A percentile compares a stretch with the other conserved stretches of the same genome.
phyloP scores from a whole-genome alignment of 1,140 invertebrate species.

The Drosophila repleta region DNA sequence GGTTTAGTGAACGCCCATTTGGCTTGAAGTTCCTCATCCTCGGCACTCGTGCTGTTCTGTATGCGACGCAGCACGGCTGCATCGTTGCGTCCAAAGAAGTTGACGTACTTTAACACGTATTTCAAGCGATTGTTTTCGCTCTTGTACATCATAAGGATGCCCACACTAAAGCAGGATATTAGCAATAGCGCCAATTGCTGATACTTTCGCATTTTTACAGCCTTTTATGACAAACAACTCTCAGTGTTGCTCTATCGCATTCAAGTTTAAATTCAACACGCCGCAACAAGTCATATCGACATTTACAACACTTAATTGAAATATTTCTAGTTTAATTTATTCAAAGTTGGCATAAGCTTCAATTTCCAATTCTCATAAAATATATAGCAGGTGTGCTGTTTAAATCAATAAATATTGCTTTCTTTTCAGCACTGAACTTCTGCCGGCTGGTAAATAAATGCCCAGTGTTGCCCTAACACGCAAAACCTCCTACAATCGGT shows the following conservation, averaged over 20 bases:
- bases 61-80: slow-evolving; percentile 66
- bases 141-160: slow-evolving; percentile 88
- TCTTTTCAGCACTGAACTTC: background rate
- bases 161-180: slow-evolving; percentile 86
- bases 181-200: slow-evolving; percentile 87
- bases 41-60: slow-evolving; percentile 62
- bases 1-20: slow-evolving; percentile 83
- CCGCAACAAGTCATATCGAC: background rate
- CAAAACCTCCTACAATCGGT: background rate
- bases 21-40: slow-evolving; percentile 44
- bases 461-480: background rate
- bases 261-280: background rate
- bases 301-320: no score
- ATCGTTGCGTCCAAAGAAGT: slow-evolving; percentile 87
- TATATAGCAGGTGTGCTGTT: no score
- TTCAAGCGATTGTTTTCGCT: slow-evolving; percentile 89
- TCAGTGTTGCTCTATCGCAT: slow-evolving; percentile 12
- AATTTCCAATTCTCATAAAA: no score
- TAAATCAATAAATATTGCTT: no score
- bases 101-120: slow-evolving; percentile 89
- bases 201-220: slow-evolving; percentile 87
- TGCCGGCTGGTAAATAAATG: background rate
- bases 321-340: no score
- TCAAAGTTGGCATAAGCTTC: no score
- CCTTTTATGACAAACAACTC: slow-evolving; percentile 9